phyloP scores from a whole-genome alignment of 2,113 vertebrate species.

The Cyprinus carpio region DNA sequence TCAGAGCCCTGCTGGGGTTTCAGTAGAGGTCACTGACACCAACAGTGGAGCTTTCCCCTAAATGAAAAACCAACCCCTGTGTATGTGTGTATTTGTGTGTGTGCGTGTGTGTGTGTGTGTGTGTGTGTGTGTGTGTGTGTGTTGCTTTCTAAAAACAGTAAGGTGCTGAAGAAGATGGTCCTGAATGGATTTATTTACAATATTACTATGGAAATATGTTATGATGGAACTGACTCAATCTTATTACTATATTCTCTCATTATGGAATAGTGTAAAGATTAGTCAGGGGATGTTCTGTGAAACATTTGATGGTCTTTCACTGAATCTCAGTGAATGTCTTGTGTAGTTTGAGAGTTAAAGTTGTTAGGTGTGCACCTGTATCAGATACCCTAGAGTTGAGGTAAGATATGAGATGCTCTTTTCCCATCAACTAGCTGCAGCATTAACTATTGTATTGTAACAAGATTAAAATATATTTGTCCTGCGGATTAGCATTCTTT shows the following conservation, averaged over 20 bases:
- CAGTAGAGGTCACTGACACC: conserved; percentile 74
- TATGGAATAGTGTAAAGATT: background rate
- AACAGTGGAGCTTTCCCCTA: conserved; percentile 65
- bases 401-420: conserved; percentile 85
- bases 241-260: background rate
- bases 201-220: background rate
- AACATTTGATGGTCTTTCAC: background rate
- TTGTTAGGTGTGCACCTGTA: background rate
- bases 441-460: conserved; percentile 99
- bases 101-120: conserved; percentile 59
- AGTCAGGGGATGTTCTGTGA: background rate
- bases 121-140: conserved; percentile 61
- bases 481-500: conserved; percentile 99
- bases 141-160: conserved; percentile 55
- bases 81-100: conserved; percentile 62
- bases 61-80: conserved; percentile 67
- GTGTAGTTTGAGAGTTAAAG: background rate
- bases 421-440: conserved; percentile 90
- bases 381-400: conserved; percentile 69
- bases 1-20: conserved; percentile 75
- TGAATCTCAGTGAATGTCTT: background rate
- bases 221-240: background rate
- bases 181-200: background rate
- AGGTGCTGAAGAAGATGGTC: background rate
- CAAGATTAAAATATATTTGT: conserved; percentile 99